Percentiles rank a stretch among this genome's conserved stretches.
Conservation (phyloP, 2,797 vertebrate species). For the Paramormyrops hopkinsi region DNA sequence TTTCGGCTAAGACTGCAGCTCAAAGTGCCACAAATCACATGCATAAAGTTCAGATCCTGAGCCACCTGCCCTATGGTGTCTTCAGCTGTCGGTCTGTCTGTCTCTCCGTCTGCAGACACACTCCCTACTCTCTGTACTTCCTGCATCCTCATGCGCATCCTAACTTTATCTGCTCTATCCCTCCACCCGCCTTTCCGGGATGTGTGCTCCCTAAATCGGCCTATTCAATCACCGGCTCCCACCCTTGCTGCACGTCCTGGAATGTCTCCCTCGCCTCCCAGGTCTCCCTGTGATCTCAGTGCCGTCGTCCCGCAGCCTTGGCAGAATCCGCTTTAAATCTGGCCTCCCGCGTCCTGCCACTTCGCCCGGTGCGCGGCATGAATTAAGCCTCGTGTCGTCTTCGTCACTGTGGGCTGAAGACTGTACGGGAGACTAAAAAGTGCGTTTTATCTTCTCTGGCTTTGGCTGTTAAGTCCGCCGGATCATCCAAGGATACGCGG, state of each 20-base stretch:
- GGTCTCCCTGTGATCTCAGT: not conserved
- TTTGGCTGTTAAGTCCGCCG: not conserved
- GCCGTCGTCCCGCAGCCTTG: too few species aligned
- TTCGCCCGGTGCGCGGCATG: not conserved
- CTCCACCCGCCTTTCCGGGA: not conserved
- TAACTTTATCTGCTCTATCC: not conserved
- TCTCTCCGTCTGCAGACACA: not conserved
- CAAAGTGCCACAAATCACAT: not conserved
- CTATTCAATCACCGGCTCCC: not conserved
- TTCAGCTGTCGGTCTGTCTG: not conserved
- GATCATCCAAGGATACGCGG: not conserved
- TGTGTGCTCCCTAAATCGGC: not conserved
- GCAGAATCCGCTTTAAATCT: constrained; percentile 1
- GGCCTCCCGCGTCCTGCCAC: not conserved
- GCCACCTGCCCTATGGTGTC: not conserved
- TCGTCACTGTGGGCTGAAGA: not conserved
- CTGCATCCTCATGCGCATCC: not conserved
- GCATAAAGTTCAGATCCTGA: not conserved
- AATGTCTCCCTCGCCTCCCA: not conserved
- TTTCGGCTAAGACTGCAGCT: not conserved
- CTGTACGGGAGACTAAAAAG: not conserved
- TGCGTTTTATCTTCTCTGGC: not conserved
- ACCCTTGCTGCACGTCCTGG: not conserved
- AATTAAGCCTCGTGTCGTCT: not conserved
- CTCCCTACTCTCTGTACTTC: not conserved